These are phyloP conservation scores for Rhinogobius similis DNA, from an alignment of 2,113 vertebrate species.

Conservation along the genomic window DNA sequence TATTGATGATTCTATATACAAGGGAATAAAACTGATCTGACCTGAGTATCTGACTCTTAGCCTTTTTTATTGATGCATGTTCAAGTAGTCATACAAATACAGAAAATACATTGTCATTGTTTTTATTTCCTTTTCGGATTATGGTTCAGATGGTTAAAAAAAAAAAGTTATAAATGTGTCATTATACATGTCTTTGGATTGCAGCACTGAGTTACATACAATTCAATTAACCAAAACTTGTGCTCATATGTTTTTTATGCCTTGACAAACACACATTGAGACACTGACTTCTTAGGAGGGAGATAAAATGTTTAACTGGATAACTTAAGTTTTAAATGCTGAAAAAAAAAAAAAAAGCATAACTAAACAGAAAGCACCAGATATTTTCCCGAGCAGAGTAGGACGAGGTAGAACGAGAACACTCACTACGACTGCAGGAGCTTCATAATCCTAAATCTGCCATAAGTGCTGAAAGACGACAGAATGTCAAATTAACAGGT, in stretches of 20 bases:
- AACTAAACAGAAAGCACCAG: not conserved
- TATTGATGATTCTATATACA: slow-evolving; percentile 98
- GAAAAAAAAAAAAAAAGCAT: not conserved
- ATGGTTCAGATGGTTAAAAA: slow-evolving; percentile 71
- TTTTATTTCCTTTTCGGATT: slow-evolving; percentile 63
- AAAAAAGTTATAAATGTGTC: slow-evolving; percentile 68
- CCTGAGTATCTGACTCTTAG: slow-evolving; percentile 43
- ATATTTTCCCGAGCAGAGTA: not conserved
- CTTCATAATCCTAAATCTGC: slow-evolving; percentile 4
- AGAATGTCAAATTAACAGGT: not conserved
- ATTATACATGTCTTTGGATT: slow-evolving; percentile 84
- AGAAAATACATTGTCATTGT: slow-evolving; percentile 31
- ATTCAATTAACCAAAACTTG: slow-evolving; percentile 75
- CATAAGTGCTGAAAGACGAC: not conserved
- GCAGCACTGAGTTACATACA: slow-evolving; percentile 79
- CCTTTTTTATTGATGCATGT: slow-evolving; percentile 5
- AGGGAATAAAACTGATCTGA: slow-evolving; percentile 91
- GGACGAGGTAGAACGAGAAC: slow-evolving; percentile 1
- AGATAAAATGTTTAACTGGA: slow-evolving; percentile 10
- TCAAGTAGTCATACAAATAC: slow-evolving; percentile 12
- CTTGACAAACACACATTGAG: slow-evolving; percentile 42
- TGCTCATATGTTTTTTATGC: slow-evolving; percentile 72
- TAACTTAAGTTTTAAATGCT: not conserved
- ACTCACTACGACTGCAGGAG: not conserved
- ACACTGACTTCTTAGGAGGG: slow-evolving; percentile 24